Evolutionary conservation across 2,888 invertebrate species (phyloP).

Genomic region (Beris morrisii): DNA sequence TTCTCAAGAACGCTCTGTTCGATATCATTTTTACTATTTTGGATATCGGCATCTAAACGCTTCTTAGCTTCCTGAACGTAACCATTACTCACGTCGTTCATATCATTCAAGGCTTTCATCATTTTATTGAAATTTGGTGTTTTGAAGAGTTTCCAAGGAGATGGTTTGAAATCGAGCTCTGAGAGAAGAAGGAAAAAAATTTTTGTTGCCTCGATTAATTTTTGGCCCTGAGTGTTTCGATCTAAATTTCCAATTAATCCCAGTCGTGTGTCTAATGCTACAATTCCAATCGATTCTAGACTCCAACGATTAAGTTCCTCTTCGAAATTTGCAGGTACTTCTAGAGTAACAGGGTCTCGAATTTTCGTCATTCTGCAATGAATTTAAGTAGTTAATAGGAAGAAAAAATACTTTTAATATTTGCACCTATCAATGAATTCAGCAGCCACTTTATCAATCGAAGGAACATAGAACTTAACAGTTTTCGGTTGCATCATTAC

Average conservation of each 20-base stretch:
- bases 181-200: constrained; percentile 35
- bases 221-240: background rate
- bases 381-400: background rate
- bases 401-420: background rate
- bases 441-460: constrained; percentile 48
- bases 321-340: constrained; percentile 57
- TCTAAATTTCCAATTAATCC: constrained; percentile 42
- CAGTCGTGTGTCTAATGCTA: constrained; percentile 54
- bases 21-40: constrained; percentile 52
- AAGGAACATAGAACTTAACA: constrained; percentile 59
- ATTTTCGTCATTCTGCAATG: constrained; percentile 50
- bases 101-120: constrained; percentile 44
- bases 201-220: constrained; percentile 32
- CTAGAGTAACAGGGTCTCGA: constrained; percentile 47
- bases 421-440: constrained; percentile 7
- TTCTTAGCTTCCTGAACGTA: constrained; percentile 52
- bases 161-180: constrained; percentile 49
- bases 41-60: constrained; percentile 43
- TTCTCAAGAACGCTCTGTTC: constrained; percentile 65
- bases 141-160: constrained; percentile 48
- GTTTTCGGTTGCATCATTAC: constrained; percentile 66
- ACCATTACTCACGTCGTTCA: constrained; percentile 47
- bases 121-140: constrained; percentile 48
- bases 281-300: constrained; percentile 59
- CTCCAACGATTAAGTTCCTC: constrained; percentile 62